phyloP scores from a whole-genome alignment of 2,888 invertebrate species.

The Drosophila paranaensis region DNA sequence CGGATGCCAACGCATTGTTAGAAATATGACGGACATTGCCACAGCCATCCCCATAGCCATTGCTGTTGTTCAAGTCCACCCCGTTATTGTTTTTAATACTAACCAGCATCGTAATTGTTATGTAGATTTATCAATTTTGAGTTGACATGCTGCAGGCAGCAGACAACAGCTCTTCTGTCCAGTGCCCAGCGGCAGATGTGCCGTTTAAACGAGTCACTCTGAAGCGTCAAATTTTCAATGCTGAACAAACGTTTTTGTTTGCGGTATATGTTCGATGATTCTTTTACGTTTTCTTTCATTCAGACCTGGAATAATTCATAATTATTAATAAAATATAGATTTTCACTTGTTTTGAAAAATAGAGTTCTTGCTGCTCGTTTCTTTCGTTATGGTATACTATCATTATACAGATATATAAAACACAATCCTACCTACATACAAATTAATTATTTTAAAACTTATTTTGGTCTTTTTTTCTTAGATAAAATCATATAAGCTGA shows the following conservation, averaged over 20 bases:
- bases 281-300: neutral
- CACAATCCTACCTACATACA: no score
- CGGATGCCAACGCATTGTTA: conserved; percentile 74
- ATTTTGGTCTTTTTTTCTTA: no score
- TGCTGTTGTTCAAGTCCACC: conserved; percentile 18
- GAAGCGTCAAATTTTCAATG: neutral
- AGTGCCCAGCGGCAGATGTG: conserved; percentile 35
- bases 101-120: conserved; percentile 76
- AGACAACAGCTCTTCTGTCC: conserved; percentile 43
- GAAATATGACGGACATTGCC: conserved; percentile 61
- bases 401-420: no score
- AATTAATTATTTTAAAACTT: no score
- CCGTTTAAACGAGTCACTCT: conserved; percentile 23
- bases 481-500: no score
- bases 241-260: neutral
- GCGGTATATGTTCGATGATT: no score
- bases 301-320: neutral
- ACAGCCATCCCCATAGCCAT: conserved; percentile 21
- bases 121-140: conserved; percentile 73
- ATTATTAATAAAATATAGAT: neutral
- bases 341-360: neutral
- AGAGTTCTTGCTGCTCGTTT: neutral
- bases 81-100: conserved; percentile 71
- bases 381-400: neutral
- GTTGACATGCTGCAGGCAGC: conserved; percentile 41